Percentiles rank a stretch among this genome's conserved stretches.
phyloP scores from a whole-genome alignment of 2,797 vertebrate species.

The Meda fulgida region DNA sequence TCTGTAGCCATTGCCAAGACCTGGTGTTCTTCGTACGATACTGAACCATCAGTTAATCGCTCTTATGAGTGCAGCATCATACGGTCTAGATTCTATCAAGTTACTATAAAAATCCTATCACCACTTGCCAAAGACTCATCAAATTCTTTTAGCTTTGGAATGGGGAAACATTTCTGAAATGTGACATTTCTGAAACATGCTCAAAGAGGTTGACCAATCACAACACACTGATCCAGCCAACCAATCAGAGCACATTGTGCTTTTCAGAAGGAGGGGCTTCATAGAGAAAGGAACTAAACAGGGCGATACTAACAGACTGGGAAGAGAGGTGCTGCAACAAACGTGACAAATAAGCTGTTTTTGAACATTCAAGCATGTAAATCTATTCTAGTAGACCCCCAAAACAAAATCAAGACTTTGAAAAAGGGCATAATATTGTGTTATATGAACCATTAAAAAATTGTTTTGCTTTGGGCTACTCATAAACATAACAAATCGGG shows the following conservation, averaged over 20 bases:
- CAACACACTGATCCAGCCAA: background rate
- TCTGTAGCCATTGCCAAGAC: conserved; percentile 8
- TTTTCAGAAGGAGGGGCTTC: background rate
- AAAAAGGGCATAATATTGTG: background rate
- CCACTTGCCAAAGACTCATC: background rate
- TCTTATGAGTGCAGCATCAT: background rate
- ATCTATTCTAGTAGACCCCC: background rate
- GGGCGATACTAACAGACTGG: background rate
- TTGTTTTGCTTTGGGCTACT: conserved; percentile 25
- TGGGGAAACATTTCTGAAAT: background rate
- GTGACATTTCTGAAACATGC: background rate
- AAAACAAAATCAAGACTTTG: background rate
- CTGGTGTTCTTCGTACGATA: background rate
- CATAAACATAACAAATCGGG: conserved; percentile 45
- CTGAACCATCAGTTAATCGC: background rate
- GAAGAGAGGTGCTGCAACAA: background rate
- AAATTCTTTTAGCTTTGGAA: background rate
- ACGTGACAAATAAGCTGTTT: background rate
- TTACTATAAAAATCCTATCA: background rate
- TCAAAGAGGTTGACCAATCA: background rate
- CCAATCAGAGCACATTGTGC: background rate
- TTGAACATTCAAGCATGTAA: background rate
- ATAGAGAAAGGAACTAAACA: background rate
- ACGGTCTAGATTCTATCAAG: background rate
- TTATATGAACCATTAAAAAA: background rate